phyloP scores from a whole-genome alignment of 2,888 invertebrate species.

The Adineta ricciae region DNA sequence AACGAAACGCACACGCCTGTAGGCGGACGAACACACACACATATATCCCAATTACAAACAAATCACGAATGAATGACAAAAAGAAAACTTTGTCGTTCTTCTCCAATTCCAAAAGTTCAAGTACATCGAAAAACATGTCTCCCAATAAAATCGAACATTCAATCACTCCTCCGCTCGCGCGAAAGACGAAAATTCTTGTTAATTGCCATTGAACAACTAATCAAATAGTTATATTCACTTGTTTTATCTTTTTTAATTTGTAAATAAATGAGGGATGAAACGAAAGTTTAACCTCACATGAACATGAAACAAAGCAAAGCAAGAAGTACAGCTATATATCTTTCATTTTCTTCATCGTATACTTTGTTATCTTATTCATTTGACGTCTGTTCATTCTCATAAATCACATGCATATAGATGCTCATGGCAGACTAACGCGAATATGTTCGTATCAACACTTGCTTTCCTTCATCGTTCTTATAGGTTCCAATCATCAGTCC shows the following conservation, averaged over 20 bases:
- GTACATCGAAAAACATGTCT: background rate
- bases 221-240: background rate
- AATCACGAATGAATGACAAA: background rate
- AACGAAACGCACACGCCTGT: background rate
- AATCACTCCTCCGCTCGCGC: background rate
- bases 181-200: background rate
- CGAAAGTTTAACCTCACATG: background rate
- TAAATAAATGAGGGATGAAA: background rate
- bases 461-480: background rate
- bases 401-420: background rate
- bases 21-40: background rate
- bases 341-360: background rate
- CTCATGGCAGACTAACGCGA: background rate
- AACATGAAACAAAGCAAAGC: background rate
- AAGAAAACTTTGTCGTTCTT: background rate
- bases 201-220: background rate
- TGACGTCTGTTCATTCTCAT: background rate
- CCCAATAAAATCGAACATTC: background rate
- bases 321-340: background rate
- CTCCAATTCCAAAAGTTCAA: background rate
- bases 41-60: conserved; percentile 2
- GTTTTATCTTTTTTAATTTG: background rate
- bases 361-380: background rate
- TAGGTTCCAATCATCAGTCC: background rate
- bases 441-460: background rate